phyloP scores from a whole-genome alignment of 2,888 invertebrate species.

The Monopis laevigella region DNA sequence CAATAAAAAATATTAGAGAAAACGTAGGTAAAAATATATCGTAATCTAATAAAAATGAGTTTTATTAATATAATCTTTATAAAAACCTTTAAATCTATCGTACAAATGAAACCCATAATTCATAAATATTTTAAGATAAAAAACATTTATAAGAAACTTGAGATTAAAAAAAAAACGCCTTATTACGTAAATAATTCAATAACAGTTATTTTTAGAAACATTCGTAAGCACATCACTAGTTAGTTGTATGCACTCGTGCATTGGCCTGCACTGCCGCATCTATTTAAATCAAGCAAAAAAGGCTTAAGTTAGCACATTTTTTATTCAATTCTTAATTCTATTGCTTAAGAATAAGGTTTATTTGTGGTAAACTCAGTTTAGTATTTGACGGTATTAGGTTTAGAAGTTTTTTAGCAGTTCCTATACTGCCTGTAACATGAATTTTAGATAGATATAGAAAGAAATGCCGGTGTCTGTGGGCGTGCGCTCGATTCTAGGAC shows the following conservation, averaged over 20 bases:
- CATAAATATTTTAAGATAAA: too few species aligned
- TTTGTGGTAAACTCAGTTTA: neutral
- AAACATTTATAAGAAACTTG: too few species aligned
- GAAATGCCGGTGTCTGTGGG: slow-evolving; percentile 57
- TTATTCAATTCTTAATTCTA: neutral
- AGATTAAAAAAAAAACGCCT: too few species aligned
- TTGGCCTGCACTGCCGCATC: slow-evolving; percentile 59
- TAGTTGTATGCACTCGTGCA: slow-evolving; percentile 66
- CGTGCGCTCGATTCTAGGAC: slow-evolving; percentile 60
- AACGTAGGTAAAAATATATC: too few species aligned
- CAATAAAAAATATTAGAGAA: too few species aligned
- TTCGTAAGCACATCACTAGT: slow-evolving; percentile 42
- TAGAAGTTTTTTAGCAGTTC: slow-evolving; percentile 53
- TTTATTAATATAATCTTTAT: too few species aligned
- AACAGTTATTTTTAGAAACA: slow-evolving; percentile 5
- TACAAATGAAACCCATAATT: too few species aligned
- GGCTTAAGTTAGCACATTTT: slow-evolving; percentile 22
- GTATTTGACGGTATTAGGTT: slow-evolving; percentile 8
- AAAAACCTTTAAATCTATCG: too few species aligned
- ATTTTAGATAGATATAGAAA: slow-evolving; percentile 64
- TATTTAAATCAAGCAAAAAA: slow-evolving; percentile 24
- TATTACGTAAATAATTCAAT: neutral
- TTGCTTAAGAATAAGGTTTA: neutral
- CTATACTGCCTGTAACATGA: slow-evolving; percentile 65
- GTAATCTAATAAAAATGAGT: too few species aligned